Base-by-base conservation (phyloP, 2,797 vertebrate genomes). In the Cynopterus sphinx region DNA sequence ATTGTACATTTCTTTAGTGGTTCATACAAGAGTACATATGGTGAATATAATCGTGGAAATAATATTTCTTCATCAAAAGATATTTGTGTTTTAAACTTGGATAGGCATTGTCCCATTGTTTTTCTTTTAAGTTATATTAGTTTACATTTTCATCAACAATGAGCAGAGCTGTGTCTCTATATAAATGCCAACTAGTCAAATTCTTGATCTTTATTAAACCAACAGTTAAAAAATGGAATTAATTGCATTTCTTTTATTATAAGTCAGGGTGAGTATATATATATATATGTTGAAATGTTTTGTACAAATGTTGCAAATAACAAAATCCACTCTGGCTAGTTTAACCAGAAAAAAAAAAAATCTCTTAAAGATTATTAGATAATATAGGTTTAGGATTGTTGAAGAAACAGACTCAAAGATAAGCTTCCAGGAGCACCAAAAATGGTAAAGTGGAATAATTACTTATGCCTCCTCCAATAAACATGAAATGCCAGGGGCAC, bases 331-430 rank as follows among this genome's bases (percentile, higher is more conserved):
- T 68, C 68, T 57, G 63, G 6, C 85, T 82, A 73, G 93, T 95
- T 97, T 41, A 77, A 28, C 82, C 77, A 90, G 81, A 85, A 49
- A 51, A 88, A 31, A 88, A 31, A 28, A 67, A 71, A 82, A 88
- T 59, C 73, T 41, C 28, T 87, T 77, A 43, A 84, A 82, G 49
- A 3, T 70, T 77, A 88, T 63, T 57, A 46, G 21, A 36, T 77
- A 63, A 74, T 31, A n/a, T 49, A 61, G 28, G 26, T 6, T 61
- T 68, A 73, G 46, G 55, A 86, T 4, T 46, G n/a, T 63, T 82
- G 24, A 70, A 81, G 55, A 87, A 84, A 57, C 12, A 73, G 63
- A 78, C 26, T 59, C 79, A 57, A 36, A 33, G 24, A n/a, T 79
- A n/a, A 79, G 51, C 55, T 55, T 94, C 22, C 16, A 21, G 36